Conservation (phyloP, 2,113 vertebrate genomes). For the Micromys minutus region DNA sequence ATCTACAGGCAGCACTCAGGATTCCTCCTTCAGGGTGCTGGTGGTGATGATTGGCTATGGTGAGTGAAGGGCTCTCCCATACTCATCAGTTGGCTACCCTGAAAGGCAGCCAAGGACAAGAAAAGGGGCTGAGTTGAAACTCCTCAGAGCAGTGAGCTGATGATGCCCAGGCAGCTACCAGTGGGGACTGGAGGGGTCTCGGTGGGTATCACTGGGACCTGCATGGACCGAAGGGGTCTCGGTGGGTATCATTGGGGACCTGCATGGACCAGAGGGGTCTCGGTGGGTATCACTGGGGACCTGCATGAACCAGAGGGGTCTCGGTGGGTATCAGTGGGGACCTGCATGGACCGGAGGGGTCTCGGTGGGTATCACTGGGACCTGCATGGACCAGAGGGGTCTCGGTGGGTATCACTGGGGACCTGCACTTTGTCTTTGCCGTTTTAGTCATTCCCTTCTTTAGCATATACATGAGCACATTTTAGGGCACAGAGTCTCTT, state of each 20-base stretch:
- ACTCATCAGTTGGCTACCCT: background rate
- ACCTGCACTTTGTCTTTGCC: background rate
- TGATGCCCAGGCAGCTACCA: background rate
- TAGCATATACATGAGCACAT: background rate
- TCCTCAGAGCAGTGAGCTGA: background rate
- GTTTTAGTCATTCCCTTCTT: background rate
- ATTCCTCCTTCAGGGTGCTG: background rate
- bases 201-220: background rate
- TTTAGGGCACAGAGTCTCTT: background rate
- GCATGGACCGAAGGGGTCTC: background rate
- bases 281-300: background rate
- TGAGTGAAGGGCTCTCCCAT: background rate
- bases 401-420: background rate
- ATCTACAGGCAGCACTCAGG: background rate
- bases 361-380: background rate
- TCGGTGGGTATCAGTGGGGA: background rate
- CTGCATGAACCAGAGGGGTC: no score
- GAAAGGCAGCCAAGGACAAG: background rate
- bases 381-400: background rate
- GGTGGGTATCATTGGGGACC: background rate
- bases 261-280: background rate
- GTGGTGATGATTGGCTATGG: background rate
- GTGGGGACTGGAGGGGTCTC: background rate
- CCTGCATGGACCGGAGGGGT: background rate
- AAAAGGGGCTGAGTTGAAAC: background rate